phyloP scores from a whole-genome alignment of 2,888 invertebrate species.

The Drosophila quinaria region DNA sequence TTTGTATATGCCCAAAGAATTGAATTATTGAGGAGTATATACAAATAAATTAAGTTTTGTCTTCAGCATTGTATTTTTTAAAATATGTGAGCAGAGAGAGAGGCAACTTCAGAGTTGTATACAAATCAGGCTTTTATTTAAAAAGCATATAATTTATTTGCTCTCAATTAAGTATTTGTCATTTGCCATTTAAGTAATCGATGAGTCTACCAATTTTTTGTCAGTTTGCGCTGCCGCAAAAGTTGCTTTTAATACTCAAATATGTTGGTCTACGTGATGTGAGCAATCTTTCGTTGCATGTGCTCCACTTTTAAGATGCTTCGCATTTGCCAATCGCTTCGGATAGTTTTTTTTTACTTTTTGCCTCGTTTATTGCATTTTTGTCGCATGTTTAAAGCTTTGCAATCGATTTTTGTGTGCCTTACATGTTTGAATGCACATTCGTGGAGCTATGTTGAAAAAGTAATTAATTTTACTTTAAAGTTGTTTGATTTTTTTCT shows the following conservation, averaged over 20 bases:
- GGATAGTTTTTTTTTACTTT: constrained; percentile 9
- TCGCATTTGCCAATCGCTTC: constrained; percentile 71
- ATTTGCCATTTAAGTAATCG: constrained; percentile 70
- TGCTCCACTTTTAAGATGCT: constrained; percentile 74
- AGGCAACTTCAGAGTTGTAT: constrained; percentile 7
- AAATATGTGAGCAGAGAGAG: not conserved
- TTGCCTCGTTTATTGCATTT: constrained; percentile 43
- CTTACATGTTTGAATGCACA: constrained; percentile 67
- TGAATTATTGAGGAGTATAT: not conserved
- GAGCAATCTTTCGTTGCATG: constrained; percentile 54
- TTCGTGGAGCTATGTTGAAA: constrained; percentile 67
- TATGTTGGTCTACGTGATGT: constrained; percentile 27
- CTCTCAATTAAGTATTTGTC: constrained; percentile 55
- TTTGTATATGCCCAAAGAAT: no score
- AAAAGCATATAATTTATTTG: constrained; percentile 59
- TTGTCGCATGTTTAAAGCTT: constrained; percentile 53
- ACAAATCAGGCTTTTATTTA: constrained; percentile 38
- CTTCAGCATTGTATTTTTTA: not conserved
- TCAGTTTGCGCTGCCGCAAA: not conserved
- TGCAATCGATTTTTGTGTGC: constrained; percentile 67
- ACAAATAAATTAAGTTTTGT: constrained; percentile 1
- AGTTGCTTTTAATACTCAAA: constrained; percentile 9
- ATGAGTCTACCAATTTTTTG: constrained; percentile 22
- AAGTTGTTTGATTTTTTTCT: constrained; percentile 26
- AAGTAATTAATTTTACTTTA: constrained; percentile 55